phyloP scores from a whole-genome alignment of 2,113 vertebrate genomes.

The Chaetorhynchus papuensis region DNA sequence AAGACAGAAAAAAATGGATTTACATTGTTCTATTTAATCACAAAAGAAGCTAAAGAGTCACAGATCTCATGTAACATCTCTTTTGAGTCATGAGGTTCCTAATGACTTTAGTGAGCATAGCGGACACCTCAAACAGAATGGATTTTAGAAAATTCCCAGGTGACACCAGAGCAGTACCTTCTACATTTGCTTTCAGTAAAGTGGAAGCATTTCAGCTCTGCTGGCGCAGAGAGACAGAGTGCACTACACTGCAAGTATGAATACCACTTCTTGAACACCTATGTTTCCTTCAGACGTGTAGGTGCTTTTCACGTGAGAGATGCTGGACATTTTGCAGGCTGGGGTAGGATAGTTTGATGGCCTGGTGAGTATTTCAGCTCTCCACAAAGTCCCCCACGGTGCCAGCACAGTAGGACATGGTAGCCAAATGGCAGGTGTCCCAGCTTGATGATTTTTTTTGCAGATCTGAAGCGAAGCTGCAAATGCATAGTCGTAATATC shows the following conservation, averaged over 20 bases:
- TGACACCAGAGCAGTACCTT: background rate
- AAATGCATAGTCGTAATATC: background rate
- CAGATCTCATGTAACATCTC: background rate
- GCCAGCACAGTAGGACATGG: fast-evolving
- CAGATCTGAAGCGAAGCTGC: background rate
- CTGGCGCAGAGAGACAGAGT: background rate
- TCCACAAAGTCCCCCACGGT: fast-evolving
- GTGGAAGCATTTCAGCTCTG: background rate
- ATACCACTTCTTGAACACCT: background rate
- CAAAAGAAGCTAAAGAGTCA: background rate
- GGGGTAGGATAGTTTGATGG: background rate
- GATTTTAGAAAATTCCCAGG: background rate
- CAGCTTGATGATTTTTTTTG: background rate
- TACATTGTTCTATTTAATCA: background rate
- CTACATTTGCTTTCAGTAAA: background rate
- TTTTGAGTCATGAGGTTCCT: background rate
- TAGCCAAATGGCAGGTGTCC: background rate
- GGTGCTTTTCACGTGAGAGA: background rate
- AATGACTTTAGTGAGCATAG: background rate
- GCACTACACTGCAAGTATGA: background rate
- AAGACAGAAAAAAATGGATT: background rate
- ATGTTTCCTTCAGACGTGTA: fast-evolving
- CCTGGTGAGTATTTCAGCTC: background rate
- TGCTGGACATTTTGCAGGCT: background rate
- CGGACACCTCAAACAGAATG: background rate